Base-by-base conservation (phyloP, 2,888 invertebrate genomes). In the Ectemnius continuus region DNA sequence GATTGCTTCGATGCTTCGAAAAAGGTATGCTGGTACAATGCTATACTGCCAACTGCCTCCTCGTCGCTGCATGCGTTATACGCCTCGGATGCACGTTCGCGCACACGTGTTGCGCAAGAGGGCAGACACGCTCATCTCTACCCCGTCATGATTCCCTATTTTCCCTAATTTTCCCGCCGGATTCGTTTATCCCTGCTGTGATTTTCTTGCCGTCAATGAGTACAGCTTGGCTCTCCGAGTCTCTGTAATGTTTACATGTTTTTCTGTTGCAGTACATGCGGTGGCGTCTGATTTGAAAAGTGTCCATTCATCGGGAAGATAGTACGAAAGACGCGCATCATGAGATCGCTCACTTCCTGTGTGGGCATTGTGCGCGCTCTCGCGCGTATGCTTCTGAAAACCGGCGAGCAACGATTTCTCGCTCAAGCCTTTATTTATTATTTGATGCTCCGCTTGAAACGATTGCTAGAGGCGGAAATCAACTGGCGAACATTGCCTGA, bases 341-440 rank as follows among this genome's bases (percentile, higher is more conserved):
- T 52, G 52, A 16, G 6, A 20, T 71, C 76, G 13, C 20, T 68
- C 28, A 36, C 71, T 46, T 70, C 48, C 70, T 63, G 74, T 73
- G 70, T 64, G n/a, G 66, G 71, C 47, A 61, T 76, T 11, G 23
- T 83, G 47, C 73, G 67, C 28, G 23, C 46, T 48, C 68, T 83
- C 36, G 72, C 78, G 3, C 79, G 69, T 13, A 75, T 77, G 0
- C 76, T 81, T 11, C 77, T 80, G 65, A 81, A 76, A 60, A 69
- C 70, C 23, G 84, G 87, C 78, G 57, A 58, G 36, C 76, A 74
- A 67, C 81, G 91, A 48, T 52, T 75, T n/a, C 36, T 88, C 5
- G 61, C 78, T 65, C 79, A 85, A 47, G 62, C 80, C 11, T 86
- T 88, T 52, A 59, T 83, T 68, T 79, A 81, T 75, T 90, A 84